phyloP scores from a whole-genome alignment of 2,113 vertebrate genomes.

The Ammodytes dubius region DNA sequence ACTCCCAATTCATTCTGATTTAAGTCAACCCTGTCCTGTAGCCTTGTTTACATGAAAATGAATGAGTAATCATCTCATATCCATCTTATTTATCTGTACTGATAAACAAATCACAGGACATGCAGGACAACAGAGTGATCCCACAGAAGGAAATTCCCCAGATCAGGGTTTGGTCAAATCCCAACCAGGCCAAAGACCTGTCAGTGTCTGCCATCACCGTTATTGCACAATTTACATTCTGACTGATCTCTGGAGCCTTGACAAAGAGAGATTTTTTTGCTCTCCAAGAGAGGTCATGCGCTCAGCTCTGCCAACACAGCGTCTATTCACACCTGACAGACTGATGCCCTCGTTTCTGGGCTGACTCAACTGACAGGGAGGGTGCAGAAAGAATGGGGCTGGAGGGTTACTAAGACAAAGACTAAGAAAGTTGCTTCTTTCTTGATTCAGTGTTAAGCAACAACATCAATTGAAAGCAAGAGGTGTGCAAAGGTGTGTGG shows the following conservation, averaged over 20 bases:
- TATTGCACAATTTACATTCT: conserved; percentile 72
- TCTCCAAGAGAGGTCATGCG: conserved; percentile 66
- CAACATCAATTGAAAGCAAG: not conserved
- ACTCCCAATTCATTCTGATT: conserved; percentile 44
- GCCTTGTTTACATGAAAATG: conserved; percentile 33
- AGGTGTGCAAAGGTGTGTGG: conserved; percentile 42
- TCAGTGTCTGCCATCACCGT: conserved; percentile 73
- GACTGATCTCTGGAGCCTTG: conserved; percentile 60
- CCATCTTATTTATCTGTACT: conserved; percentile 48
- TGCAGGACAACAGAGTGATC: conserved; percentile 52
- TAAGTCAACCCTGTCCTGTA: conserved; percentile 8
- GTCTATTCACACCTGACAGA: conserved; percentile 74
- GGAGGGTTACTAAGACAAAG: conserved; percentile 1
- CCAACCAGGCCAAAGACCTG: conserved; percentile 66
- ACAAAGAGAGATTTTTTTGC: conserved; percentile 50
- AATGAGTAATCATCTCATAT: conserved; percentile 11
- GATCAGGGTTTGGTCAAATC: conserved; percentile 48
- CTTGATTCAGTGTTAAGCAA: conserved; percentile 45
- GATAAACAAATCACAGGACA: conserved; percentile 46
- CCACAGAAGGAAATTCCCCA: conserved; percentile 54
- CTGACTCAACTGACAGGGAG: conserved; percentile 60
- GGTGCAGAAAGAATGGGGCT: conserved; percentile 22
- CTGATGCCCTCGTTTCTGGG: conserved; percentile 39
- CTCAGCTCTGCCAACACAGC: conserved; percentile 63
- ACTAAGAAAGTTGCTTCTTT: conserved; percentile 6